A percentile compares a stretch with the other conserved stretches of the same genome.
Conservation (phyloP, 2,888 invertebrate genomes). For the Seira ritae region DNA sequence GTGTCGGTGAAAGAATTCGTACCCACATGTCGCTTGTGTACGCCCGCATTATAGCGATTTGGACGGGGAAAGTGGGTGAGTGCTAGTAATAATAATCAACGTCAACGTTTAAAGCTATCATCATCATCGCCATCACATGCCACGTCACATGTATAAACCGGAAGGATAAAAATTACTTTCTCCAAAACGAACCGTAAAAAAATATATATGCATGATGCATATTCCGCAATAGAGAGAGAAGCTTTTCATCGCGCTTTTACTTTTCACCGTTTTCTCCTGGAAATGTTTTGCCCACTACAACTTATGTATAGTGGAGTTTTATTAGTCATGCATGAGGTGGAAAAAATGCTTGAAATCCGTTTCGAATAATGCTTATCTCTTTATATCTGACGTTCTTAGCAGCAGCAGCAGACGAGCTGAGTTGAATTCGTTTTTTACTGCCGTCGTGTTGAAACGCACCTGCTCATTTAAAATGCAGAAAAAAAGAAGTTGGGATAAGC, state of each 20-base stretch:
- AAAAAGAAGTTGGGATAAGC: constrained; percentile 1
- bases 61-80: constrained; percentile 4
- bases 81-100: constrained; percentile 31
- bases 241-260: constrained; percentile 1
- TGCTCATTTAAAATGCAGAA: constrained; percentile 38
- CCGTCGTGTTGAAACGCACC: constrained; percentile 20
- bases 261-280: not conserved
- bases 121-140: constrained; percentile 19
- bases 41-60: constrained; percentile 20
- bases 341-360: constrained; percentile 11
- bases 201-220: not conserved
- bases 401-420: constrained; percentile 17
- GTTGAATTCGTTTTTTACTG: constrained; percentile 6
- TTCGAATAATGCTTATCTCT: constrained; percentile 27
- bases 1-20: not conserved
- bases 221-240: too few relatives aligned
- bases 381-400: constrained; percentile 13
- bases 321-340: constrained; percentile 3
- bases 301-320: not conserved
- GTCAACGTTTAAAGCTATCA: constrained; percentile 29
- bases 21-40: constrained; percentile 8
- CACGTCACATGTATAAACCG: constrained; percentile 7
- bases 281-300: not conserved
- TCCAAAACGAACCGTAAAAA: not conserved
- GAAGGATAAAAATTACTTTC: constrained; percentile 49